Conservation (phyloP, 2,113 vertebrate species). For the Sturnira hondurensis region DNA sequence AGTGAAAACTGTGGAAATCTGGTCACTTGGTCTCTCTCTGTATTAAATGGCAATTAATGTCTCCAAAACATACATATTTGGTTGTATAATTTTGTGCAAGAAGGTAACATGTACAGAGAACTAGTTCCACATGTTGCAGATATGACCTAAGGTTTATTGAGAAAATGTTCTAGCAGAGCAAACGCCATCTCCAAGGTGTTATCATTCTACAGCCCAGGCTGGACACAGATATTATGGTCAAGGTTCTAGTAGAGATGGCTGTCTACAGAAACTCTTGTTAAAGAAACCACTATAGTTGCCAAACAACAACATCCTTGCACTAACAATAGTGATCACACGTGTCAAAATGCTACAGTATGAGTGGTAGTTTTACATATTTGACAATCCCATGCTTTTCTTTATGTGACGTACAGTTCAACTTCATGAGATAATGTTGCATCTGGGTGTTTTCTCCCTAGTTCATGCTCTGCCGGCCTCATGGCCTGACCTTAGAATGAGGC, state of each 20-base stretch:
- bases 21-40: neutral
- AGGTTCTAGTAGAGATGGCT: neutral
- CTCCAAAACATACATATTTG: neutral
- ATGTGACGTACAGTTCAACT: neutral
- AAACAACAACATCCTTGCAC: neutral
- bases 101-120: too few relatives aligned
- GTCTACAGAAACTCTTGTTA: neutral
- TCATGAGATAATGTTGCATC: neutral
- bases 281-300: neutral
- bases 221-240: neutral
- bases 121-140: neutral
- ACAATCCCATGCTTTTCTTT: neutral
- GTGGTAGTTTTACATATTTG: neutral
- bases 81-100: neutral
- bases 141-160: neutral
- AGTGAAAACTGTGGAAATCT: conserved; percentile 33
- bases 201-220: neutral
- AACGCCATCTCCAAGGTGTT: neutral
- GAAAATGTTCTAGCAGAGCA: neutral
- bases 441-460: neutral
- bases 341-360: neutral
- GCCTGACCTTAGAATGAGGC: neutral
- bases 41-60: neutral
- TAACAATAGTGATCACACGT: too few relatives aligned
- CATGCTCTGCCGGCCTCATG: neutral